Evolutionary conservation across 2,113 vertebrate genomes (phyloP), one percentile per base, ranked within the genome.

Genomic region (Microtus montanus): DNA sequence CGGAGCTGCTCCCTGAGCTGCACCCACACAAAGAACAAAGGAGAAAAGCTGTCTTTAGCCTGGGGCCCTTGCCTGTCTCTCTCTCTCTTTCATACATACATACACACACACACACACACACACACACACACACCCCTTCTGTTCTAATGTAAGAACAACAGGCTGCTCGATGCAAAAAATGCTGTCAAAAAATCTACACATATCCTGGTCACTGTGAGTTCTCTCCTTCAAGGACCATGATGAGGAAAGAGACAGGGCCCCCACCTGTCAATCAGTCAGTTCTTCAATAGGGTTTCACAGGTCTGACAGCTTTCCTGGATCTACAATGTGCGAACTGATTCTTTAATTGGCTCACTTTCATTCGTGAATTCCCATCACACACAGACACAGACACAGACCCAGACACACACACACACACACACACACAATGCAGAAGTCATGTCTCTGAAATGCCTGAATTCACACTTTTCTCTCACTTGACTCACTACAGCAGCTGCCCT

Each of bases 181-280:
- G 2, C 26, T 1, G 38, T 61, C 19, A 58, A 28, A 87, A 66
- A 58, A 90, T n/a, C 52, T 54, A 41, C 63, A 54, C 11, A 3
- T 2, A 70, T 49, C 58, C 66, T 44, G 2, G 15, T 58, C 17
- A 4, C 14, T 6, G 5, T 7, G 2, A 11, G 3, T 47, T 41
- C 49, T 63, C 1, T 61, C 20, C 28, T 9, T 12, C 33, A 17
- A 9, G n/a, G 75, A 80, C 1, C 1, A 0, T 47, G 12, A 6
- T 0, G 0, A 74, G 54, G 9, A 33, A 4, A n/a, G 63, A 26
- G 38, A 0, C n/a, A 0, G 35, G 28, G 61, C 5, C 4, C 41
- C 10, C 8, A 6, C 2, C n/a, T 0, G 0, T 54, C 54, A 30
- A 17, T 2, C 20, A 14, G 20, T 68, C 68, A n/a, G 41, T 71